Base-by-base conservation (phyloP, 2,113 vertebrate genomes). In the Gobius niger region DNA sequence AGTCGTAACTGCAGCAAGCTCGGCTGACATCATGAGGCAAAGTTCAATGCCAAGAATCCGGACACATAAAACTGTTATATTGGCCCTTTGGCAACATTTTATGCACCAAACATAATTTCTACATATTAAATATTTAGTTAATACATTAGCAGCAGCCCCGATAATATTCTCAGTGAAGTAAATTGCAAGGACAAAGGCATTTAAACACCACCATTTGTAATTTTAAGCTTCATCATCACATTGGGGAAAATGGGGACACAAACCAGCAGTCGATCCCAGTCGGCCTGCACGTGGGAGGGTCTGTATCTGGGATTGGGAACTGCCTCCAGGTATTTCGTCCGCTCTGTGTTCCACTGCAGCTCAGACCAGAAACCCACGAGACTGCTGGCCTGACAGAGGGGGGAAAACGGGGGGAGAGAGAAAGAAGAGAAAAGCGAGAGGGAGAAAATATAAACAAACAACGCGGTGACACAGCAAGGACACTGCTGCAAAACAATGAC, bases 291-390 rank as follows among this genome's bases (percentile, higher is more conserved):
- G 57, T 91, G 47, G 0, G 82, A 90, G 61, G 85, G 93, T 80
- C 85, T 93, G 84, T 94, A 97, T 73, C 91, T 85, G 44, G 94
- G 86, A 64, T 87, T 90, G 2, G 94, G 93, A 59, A 93, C 91
- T 2, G 93, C 82, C 4, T 93, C 80, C 5, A 93, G 87, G 71
- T 94, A 94, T 75, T 94, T 95, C 34, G 93, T 87, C 57, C 88
- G 93, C 59, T 98, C 96, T 19, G 95, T 85, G 85, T 95, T 95
- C 76, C 91, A 90, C 65, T 84, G 94, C 69, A 98, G 90, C 79
- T 95, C 96, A 69, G 92, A 91, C 96, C 96, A 99, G 89, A 95
- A 98, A 7, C 93, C 94, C 88, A 89, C 93, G 73, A 91, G 90
- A 77, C 86, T 91, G 61, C 85, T 91, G 73, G 90, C 85, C 96